Evolutionary conservation across 2,113 vertebrate genomes (phyloP).

Genomic region (Pelmatolapia mariae): DNA sequence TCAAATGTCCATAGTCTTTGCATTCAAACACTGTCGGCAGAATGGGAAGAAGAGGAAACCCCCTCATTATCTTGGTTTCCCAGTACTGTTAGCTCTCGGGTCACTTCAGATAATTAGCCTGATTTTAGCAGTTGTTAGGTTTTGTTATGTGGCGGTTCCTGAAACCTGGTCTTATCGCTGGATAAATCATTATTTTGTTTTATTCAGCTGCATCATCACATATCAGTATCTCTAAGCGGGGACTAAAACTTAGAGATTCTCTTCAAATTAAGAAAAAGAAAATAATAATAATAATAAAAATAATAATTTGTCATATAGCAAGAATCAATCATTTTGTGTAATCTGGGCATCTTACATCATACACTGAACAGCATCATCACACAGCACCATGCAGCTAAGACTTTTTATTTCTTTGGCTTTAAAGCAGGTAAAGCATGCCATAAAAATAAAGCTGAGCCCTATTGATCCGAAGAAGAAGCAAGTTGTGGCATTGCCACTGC

Average conservation of each 20-base stretch:
- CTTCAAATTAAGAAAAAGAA: background rate
- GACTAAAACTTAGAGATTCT: background rate
- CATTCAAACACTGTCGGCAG: background rate
- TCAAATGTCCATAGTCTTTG: background rate
- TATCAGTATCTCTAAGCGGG: background rate
- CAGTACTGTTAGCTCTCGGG: background rate
- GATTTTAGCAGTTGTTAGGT: background rate
- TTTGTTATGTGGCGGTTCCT: background rate
- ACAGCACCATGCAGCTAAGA: rapidly evolving
- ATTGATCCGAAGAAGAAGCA: background rate
- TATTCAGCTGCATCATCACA: background rate
- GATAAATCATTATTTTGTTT: background rate
- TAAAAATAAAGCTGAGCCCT: background rate
- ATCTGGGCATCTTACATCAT: background rate
- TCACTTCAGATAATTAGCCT: background rate
- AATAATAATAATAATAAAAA: background rate
- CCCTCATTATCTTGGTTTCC: background rate
- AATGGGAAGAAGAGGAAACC: background rate
- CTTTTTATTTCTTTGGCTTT: background rate
- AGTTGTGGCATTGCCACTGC: background rate
- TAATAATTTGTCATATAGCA: background rate
- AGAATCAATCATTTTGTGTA: background rate
- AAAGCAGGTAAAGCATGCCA: background rate
- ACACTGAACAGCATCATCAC: background rate
- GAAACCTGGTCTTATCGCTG: background rate